Base-by-base conservation (phyloP, 2,797 vertebrate species). In the Sebastes vulpes region DNA sequence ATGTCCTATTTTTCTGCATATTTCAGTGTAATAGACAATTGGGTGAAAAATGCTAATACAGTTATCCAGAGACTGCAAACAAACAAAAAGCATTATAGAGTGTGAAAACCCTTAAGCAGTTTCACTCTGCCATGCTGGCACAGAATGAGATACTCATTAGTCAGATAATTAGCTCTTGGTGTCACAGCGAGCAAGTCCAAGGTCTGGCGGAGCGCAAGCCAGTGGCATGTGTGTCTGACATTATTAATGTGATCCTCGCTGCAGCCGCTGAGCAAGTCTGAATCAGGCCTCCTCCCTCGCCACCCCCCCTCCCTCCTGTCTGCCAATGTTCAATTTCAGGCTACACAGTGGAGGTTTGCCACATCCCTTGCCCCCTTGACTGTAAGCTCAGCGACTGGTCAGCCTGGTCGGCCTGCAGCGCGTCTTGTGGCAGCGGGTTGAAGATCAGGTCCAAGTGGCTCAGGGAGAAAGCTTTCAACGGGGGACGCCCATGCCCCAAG, bases 381-480 rank as follows among this genome's bases (percentile, higher is more conserved):
- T 99, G 99, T 92, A 98, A 97, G 84, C 95, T 99, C 90, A 99
- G 98, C 1, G 97, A 97, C 7, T 99, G 99, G 99, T 99, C 98
- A n/a, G 80, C 91, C 5, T 99, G 99, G 99, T 97, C 97, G 0
- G 71, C 96, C 59, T 99, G 99, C 96, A 99, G 97, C 82, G 95
- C 96, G 1, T 96, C 97, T 18, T 99, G 98, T 86, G 98, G 98
- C 7, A 94, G 95, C 0, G 98, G 98, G 54, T 90, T 99, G 82
- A 97, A 96, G 93, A 95, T 97, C 79, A 92, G 98, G 71, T 99
- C 97, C 67, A 98, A 96, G 89, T 99, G 98, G 98, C 95, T 99
- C n/a, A 96, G 98, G 66, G 98, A 99, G 90, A 99, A 99, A 87
- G 97, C 99, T 4, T 99, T 99, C 89, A 98, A 98, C 31, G 97